Percentiles rank a stretch among this genome's conserved stretches.
Conservation (phyloP, 2,113 vertebrate species). For the Amphilophus citrinellus region DNA sequence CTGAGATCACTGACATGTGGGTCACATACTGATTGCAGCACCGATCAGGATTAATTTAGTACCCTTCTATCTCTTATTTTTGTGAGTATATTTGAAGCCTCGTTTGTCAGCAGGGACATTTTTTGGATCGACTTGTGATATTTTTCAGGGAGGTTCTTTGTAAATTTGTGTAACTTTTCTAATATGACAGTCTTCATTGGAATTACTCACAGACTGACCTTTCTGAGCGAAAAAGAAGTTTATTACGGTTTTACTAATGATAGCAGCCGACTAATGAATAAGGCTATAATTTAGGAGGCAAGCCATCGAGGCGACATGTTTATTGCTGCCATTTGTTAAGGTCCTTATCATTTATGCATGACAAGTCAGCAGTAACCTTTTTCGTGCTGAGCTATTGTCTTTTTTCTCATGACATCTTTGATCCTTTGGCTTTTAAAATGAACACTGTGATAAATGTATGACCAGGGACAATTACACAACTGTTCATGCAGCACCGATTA, state of each 20-base stretch:
- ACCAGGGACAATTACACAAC: conserved; percentile 38
- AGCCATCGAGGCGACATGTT: conserved; percentile 78
- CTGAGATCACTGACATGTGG: conserved; percentile 18
- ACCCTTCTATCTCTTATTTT: conserved; percentile 33
- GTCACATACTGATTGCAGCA: conserved; percentile 48
- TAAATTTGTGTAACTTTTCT: conserved; percentile 73
- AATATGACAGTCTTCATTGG: conserved; percentile 56
- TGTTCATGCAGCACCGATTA: conserved; percentile 6
- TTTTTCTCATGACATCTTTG: conserved; percentile 49
- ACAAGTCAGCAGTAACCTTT: conserved; percentile 70
- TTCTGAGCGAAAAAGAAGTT: conserved; percentile 49
- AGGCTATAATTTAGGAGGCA: conserved; percentile 78
- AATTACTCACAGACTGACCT: conserved; percentile 59
- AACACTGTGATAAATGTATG: conserved; percentile 80
- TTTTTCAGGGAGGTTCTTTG: conserved; percentile 73
- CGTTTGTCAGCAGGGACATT: conserved; percentile 56
- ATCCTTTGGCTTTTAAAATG: conserved; percentile 53
- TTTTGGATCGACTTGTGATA: conserved; percentile 56
- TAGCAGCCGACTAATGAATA: conserved; percentile 68
- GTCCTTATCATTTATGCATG: conserved; percentile 76
- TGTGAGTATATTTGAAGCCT: conserved; percentile 41
- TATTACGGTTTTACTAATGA: conserved; percentile 70
- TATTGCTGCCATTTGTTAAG: conserved; percentile 72
- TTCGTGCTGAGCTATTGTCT: conserved; percentile 57
- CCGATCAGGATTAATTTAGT: conserved; percentile 42